A percentile compares a stretch with the other conserved stretches of the same genome.
Conservation (phyloP, 2,888 invertebrate species). For the Apomyelois bistriatella region DNA sequence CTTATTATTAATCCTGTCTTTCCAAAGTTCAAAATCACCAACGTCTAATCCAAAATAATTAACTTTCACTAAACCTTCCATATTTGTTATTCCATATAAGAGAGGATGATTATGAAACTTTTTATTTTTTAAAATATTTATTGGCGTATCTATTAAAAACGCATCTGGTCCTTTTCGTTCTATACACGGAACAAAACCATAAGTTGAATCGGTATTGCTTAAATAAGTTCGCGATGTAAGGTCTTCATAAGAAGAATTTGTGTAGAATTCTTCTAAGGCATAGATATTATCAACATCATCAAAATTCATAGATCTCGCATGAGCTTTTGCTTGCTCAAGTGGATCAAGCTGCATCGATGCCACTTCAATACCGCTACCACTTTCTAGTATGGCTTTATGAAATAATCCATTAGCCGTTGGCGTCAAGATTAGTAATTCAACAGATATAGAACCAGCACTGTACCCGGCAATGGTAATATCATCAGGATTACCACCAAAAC, state of each 20-base stretch:
- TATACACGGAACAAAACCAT: not conserved
- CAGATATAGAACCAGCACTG: not conserved
- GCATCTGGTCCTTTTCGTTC: too few species aligned
- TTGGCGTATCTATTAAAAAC: too few species aligned
- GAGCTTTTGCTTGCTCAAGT: not conserved
- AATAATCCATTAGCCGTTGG: not conserved
- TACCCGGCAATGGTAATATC: not conserved
- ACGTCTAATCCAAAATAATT: not conserved
- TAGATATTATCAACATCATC: not conserved
- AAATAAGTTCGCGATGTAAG: too few species aligned
- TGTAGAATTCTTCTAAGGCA: too few species aligned
- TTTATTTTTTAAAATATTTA: too few species aligned
- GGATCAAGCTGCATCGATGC: not conserved
- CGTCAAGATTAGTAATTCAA: not conserved
- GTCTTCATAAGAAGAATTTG: too few species aligned
- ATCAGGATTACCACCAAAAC: slow-evolving; percentile 18
- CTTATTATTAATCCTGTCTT: not conserved
- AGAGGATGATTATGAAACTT: too few species aligned
- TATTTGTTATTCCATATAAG: too few species aligned
- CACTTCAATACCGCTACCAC: not conserved
- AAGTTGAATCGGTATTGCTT: not conserved
- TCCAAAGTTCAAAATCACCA: not conserved
- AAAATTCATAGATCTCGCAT: not conserved
- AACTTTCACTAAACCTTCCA: not conserved
- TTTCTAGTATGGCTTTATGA: not conserved